These are phyloP conservation scores for Endotricha flammealis DNA, from an alignment of 2,888 invertebrate genomes.

Conservation along the genomic window DNA sequence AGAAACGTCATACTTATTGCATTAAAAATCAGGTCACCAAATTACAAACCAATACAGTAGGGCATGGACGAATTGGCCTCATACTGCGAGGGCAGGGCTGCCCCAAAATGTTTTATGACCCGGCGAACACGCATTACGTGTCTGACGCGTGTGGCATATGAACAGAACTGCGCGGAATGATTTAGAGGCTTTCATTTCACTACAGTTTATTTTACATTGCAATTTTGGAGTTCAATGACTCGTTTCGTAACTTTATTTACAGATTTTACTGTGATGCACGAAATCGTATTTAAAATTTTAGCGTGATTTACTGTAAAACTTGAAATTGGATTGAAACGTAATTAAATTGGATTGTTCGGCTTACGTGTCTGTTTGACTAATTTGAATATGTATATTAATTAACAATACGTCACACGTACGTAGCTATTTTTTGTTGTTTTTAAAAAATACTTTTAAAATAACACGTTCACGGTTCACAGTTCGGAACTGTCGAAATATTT, in stretches of 20 bases:
- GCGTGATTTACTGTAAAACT: too few species aligned
- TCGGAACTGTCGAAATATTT: too few species aligned
- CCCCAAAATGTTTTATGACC: slow-evolving; percentile 8
- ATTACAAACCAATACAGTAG: slow-evolving; percentile 15
- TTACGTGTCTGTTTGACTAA: too few species aligned
- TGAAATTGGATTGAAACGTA: too few species aligned
- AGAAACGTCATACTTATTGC: too few species aligned
- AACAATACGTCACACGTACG: too few species aligned
- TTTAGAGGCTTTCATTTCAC: slow-evolving; percentile 27
- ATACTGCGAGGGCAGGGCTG: slow-evolving; percentile 3
- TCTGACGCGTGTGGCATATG: slow-evolving; percentile 20
- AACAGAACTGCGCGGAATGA: slow-evolving; percentile 25
- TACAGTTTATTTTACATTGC: slow-evolving; percentile 20
- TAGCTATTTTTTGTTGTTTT: too few species aligned
- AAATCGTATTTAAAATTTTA: too few species aligned
- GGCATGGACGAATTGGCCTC: slow-evolving; percentile 7
- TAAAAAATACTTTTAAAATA: too few species aligned
- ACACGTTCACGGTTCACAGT: too few species aligned
- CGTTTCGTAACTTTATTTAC: slow-evolving; percentile 3
- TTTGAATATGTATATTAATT: too few species aligned
- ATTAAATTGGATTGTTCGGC: too few species aligned
- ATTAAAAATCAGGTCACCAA: slow-evolving; percentile 21
- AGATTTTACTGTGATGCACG: not conserved
- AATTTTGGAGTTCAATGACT: slow-evolving; percentile 7
- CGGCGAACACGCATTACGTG: slow-evolving; percentile 8